These are phyloP conservation scores for Vespertilio murinus DNA, from an alignment of 2,797 vertebrate species.

Conservation along the genomic window DNA sequence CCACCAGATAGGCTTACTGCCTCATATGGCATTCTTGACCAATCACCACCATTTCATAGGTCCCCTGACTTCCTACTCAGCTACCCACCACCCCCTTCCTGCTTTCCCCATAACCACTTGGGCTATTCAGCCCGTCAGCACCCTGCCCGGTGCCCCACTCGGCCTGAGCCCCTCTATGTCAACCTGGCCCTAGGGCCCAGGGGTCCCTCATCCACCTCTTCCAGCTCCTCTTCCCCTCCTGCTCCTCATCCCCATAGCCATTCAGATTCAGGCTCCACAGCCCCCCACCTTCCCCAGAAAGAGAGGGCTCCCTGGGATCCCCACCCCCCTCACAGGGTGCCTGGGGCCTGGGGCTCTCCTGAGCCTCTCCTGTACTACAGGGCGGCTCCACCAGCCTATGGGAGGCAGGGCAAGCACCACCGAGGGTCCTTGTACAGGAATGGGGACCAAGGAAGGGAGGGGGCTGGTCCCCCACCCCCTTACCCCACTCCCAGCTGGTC, in stretches of 20 bases:
- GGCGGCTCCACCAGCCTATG: slow-evolving; percentile 77
- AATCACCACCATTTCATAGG: slow-evolving; percentile 78
- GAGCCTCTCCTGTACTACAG: slow-evolving; percentile 67
- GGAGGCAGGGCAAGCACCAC: slow-evolving; percentile 40
- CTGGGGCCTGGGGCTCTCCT: slow-evolving; percentile 61
- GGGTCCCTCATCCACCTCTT: slow-evolving; percentile 72
- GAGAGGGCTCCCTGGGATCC: slow-evolving; percentile 64
- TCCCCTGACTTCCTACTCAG: slow-evolving; percentile 64
- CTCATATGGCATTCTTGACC: slow-evolving; percentile 80
- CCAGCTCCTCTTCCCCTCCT: slow-evolving; percentile 74
- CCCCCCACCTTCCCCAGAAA: slow-evolving; percentile 68
- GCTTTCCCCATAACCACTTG: slow-evolving; percentile 79
- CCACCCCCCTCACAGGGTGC: slow-evolving; percentile 70
- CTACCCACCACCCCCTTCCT: slow-evolving; percentile 74
- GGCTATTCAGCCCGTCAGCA: slow-evolving; percentile 78
- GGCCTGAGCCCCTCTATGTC: slow-evolving; percentile 86
- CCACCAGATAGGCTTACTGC: slow-evolving; percentile 78
- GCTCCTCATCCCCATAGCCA: slow-evolving; percentile 73
- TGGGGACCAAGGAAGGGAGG: slow-evolving; percentile 76
- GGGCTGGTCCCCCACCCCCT: slow-evolving; percentile 81
- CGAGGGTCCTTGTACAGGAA: slow-evolving; percentile 70
- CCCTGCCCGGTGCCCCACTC: slow-evolving; percentile 34
- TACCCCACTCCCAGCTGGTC: slow-evolving; percentile 87
- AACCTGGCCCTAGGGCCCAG: slow-evolving; percentile 83
- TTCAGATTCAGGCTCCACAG: slow-evolving; percentile 70